A percentile compares a stretch with the other conserved stretches of the same genome.
phyloP scores from a whole-genome alignment of 2,888 invertebrate species.

The Anthophora plumipes region DNA sequence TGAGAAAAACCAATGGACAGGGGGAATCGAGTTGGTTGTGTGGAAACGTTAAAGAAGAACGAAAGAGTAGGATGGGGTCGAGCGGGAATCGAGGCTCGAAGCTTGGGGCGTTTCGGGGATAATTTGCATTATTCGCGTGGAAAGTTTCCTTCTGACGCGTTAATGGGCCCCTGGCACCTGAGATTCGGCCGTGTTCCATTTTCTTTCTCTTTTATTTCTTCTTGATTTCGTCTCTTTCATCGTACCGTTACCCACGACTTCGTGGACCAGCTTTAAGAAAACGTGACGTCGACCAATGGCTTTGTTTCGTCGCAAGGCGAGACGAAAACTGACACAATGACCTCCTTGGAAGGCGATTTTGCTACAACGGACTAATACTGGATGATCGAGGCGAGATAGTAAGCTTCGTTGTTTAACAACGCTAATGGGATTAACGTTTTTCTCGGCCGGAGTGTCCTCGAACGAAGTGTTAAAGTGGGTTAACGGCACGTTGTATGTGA shows the following conservation, averaged over 20 bases:
- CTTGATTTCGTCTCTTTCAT: background rate
- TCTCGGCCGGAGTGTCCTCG: background rate
- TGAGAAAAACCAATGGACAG: background rate
- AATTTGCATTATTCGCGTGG: constrained; percentile 72
- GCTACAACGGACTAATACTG: constrained; percentile 1
- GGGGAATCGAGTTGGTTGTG: background rate
- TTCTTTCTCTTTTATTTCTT: constrained; percentile 34
- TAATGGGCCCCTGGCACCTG: constrained; percentile 69
- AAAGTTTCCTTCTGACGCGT: constrained; percentile 63
- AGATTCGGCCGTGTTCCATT: constrained; percentile 65
- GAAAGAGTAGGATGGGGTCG: constrained; percentile 10
- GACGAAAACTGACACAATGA: constrained; percentile 22
- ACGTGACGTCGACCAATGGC: constrained; percentile 1
- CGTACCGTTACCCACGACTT: background rate
- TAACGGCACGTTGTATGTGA: background rate
- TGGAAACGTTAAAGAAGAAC: constrained; percentile 17
- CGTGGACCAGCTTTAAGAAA: constrained; percentile 1
- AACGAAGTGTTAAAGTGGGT: background rate
- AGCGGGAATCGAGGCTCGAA: constrained; percentile 57
- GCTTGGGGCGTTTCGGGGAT: constrained; percentile 65
- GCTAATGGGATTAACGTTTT: constrained; percentile 27
- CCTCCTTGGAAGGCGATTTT: background rate
- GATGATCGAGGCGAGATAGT: constrained; percentile 2
- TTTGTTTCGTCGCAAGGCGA: constrained; percentile 15
- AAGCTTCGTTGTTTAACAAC: constrained; percentile 13